Conservation (phyloP, 2,113 vertebrate species). For the Gracilinanus agilis region DNA sequence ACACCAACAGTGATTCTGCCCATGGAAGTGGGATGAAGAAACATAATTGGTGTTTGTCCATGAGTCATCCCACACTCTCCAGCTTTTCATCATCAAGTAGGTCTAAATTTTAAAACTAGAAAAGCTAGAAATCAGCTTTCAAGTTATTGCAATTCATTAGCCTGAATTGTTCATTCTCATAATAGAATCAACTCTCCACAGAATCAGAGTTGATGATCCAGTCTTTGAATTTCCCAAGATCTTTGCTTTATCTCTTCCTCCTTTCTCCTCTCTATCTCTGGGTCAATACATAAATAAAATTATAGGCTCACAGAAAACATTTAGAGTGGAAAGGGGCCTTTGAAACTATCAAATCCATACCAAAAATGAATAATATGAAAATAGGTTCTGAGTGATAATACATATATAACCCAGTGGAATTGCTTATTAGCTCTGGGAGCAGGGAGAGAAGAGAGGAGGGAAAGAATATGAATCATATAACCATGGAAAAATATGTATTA, state of each 20-base stretch:
- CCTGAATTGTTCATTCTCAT: background rate
- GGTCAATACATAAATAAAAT: background rate
- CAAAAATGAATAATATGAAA: too few species aligned
- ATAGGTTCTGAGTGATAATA: too few species aligned
- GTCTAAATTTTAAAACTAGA: constrained; percentile 26
- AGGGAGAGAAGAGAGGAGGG: too few species aligned
- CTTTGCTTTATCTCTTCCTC: background rate
- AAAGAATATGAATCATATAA: too few species aligned
- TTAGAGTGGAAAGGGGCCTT: background rate
- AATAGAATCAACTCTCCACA: background rate
- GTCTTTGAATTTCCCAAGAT: background rate
- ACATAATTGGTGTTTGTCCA: background rate
- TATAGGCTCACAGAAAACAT: background rate
- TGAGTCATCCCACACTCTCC: constrained; percentile 38
- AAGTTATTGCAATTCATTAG: background rate
- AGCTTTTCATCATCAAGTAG: background rate
- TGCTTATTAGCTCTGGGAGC: too few species aligned
- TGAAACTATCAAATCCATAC: background rate
- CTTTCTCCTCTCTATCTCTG: background rate
- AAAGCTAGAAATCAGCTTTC: background rate
- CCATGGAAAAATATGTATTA: too few species aligned
- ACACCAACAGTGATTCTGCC: background rate
- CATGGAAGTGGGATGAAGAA: background rate
- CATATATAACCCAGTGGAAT: too few species aligned
- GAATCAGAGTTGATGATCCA: background rate